These are phyloP conservation scores for Linyphia triangularis DNA, from an alignment of 2,888 invertebrate genomes.

Conservation along the genomic window DNA sequence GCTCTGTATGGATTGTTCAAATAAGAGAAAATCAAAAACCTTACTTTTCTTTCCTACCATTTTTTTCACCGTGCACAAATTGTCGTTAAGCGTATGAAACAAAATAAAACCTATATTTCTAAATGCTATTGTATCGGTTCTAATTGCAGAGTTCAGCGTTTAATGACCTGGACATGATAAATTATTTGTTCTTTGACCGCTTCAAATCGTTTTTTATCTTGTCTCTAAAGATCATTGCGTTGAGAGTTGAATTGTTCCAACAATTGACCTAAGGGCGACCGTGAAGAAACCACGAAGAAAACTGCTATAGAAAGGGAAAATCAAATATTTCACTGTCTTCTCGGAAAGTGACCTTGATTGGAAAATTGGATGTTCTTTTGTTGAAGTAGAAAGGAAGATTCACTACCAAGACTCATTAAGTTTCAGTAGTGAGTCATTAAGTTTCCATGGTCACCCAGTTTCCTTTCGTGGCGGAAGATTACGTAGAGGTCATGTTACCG, in stretches of 20 bases:
- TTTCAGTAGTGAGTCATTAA: not conserved
- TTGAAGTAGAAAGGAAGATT: not conserved
- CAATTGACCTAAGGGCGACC: not conserved
- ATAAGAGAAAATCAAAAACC: too few species aligned
- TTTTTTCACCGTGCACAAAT: too few species aligned
- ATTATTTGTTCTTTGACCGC: not conserved
- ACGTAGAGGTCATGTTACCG: too few species aligned
- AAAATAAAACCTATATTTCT: too few species aligned
- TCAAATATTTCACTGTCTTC: not conserved
- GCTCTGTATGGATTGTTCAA: too few species aligned
- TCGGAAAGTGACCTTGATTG: not conserved
- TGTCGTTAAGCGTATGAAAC: too few species aligned
- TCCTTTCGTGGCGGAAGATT: not conserved
- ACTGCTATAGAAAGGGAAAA: not conserved
- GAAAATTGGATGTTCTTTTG: not conserved
- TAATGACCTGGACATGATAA: not conserved
- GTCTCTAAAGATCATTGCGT: not conserved
- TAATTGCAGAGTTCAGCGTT: not conserved
- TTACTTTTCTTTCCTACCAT: too few species aligned
- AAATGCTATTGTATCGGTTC: too few species aligned
- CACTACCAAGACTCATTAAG: not conserved
- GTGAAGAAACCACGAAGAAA: not conserved
- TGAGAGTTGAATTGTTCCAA: not conserved
- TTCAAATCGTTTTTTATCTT: not conserved
- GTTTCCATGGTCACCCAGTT: not conserved